Conservation (phyloP, 2,113 vertebrate genomes). For the Dasypus novemcinctus region DNA sequence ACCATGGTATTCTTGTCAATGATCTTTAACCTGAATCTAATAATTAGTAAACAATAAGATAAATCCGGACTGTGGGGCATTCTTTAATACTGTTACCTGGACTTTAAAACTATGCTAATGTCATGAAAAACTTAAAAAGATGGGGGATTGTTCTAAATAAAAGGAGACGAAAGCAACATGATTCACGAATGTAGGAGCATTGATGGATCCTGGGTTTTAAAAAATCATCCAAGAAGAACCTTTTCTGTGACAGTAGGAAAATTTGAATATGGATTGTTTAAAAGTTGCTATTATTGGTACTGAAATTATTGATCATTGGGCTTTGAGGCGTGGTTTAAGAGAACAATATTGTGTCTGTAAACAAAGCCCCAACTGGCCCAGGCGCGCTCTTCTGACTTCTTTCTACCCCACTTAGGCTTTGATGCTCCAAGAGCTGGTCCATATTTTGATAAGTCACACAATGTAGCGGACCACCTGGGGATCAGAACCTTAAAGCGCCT, state of each 20-base stretch:
- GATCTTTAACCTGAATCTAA: neutral
- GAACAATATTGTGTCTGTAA: neutral
- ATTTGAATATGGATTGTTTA: neutral
- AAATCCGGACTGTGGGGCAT: neutral
- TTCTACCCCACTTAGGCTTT: neutral
- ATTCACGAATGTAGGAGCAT: neutral
- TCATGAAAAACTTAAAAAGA: neutral
- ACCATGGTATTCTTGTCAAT: neutral
- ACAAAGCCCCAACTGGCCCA: neutral
- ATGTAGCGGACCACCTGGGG: neutral
- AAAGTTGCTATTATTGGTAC: neutral
- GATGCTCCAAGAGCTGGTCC: neutral
- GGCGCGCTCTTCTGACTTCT: neutral
- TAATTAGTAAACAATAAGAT: neutral
- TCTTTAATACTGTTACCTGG: neutral
- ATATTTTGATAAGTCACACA: neutral
- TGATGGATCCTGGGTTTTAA: neutral
- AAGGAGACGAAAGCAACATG: neutral
- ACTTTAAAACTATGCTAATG: neutral
- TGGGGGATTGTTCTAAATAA: neutral
- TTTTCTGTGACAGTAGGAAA: neutral
- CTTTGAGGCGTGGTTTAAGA: neutral
- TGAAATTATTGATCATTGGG: too few relatives aligned
- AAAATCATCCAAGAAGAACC: neutral
- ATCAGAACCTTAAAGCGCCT: neutral